These are phyloP conservation scores for Pelobates cultripes DNA, from an alignment of 2,797 vertebrate genomes.

Conservation along the genomic window DNA sequence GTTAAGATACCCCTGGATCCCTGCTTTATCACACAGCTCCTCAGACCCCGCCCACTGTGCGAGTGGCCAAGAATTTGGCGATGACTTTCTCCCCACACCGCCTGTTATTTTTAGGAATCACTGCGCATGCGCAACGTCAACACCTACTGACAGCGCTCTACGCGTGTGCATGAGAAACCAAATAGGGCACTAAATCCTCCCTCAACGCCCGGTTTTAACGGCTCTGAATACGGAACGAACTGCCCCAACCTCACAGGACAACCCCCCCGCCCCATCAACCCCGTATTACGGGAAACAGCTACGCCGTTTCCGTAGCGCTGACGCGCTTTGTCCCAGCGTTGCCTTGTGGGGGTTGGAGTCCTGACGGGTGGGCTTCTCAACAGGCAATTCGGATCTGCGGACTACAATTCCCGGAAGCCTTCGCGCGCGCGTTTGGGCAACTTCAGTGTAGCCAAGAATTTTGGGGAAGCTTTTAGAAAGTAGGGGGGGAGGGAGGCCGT, in stretches of 20 bases:
- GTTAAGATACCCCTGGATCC: no score
- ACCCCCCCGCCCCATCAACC: no score
- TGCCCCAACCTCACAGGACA: no score
- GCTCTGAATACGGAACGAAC: no score
- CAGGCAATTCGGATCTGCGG: no score
- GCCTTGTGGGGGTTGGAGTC: neutral
- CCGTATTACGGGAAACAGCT: neutral
- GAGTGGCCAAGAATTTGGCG: no score
- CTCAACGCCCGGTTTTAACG: no score
- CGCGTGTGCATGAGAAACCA: neutral
- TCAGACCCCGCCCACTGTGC: no score
- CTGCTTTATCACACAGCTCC: no score
- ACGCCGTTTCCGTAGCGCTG: neutral
- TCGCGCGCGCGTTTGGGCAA: neutral
- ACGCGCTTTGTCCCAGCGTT: neutral
- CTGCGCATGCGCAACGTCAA: neutral
- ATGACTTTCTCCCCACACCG: no score
- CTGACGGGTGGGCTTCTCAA: neutral
- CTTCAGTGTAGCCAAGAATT: slow-evolving; percentile 17
- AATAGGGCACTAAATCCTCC: no score
- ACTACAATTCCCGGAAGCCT: neutral
- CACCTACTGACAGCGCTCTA: neutral
- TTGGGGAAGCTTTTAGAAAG: slow-evolving; percentile 5
- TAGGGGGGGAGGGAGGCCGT: slow-evolving; percentile 20
- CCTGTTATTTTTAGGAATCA: neutral